A percentile compares a stretch with the other conserved stretches of the same genome.
These are phyloP conservation scores for Macrotis lagotis DNA, from an alignment of 2,113 vertebrate species.

Conservation along the genomic window DNA sequence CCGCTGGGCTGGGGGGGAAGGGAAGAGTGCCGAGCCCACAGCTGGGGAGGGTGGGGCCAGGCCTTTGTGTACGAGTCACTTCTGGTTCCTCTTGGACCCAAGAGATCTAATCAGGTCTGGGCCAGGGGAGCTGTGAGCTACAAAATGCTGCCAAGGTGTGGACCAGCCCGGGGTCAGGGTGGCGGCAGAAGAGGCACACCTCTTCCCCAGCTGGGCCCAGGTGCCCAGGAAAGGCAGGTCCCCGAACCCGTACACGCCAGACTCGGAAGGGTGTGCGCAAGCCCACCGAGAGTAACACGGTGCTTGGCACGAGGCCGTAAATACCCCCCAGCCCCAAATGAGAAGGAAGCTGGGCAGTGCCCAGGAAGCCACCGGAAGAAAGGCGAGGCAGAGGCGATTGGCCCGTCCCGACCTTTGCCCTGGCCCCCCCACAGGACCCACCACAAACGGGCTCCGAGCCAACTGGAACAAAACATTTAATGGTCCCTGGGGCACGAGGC, in stretches of 20 bases:
- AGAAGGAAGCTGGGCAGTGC: neutral
- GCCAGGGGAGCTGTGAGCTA: too few species aligned
- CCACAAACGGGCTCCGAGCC: conserved; percentile 54
- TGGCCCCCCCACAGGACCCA: neutral
- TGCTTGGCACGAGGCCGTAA: neutral
- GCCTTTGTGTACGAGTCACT: conserved; percentile 61
- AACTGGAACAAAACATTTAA: conserved; percentile 74
- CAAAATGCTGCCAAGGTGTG: too few species aligned
- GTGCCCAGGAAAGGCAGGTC: neutral
- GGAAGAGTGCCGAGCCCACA: conserved; percentile 38
- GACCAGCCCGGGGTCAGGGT: neutral
- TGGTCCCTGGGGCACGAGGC: conserved; percentile 51
- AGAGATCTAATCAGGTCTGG: conserved; percentile 7
- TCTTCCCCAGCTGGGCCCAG: too few species aligned
- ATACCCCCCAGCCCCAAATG: neutral
- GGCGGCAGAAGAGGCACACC: too few species aligned
- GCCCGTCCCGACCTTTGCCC: neutral
- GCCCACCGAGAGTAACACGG: neutral
- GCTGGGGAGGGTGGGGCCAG: conserved; percentile 25
- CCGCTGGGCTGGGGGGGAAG: neutral
- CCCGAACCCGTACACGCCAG: neutral
- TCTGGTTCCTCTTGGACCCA: conserved; percentile 20
- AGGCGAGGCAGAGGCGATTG: neutral
- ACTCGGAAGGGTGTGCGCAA: neutral
- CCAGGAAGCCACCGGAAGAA: neutral